Evolutionary conservation across 2,797 vertebrate species (phyloP), one percentile per base, ranked within the genome.

Genomic region (Gambusia yucatana): DNA sequence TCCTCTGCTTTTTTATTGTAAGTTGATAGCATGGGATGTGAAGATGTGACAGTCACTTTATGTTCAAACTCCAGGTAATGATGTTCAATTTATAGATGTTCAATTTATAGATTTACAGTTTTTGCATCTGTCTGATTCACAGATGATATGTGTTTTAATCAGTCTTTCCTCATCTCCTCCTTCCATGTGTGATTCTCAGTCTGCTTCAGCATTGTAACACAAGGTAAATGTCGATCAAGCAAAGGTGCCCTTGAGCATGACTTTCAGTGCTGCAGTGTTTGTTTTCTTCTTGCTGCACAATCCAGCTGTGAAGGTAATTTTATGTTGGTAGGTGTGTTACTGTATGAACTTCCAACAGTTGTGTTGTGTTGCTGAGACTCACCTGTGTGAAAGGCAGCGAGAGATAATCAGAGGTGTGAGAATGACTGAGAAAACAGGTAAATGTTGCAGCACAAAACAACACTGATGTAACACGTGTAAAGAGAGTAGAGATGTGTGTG

Each of bases 351-450:
- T 47, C 41, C 28, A 76, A 76, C 55, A 52, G 28, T 44, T 75
- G 55, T 17, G 77, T 44, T 76, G 84, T 78, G 81, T 67, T 74
- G 50, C 36, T 73, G 73, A 72, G 52, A 59, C 48, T 83, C 76
- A 83, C 65, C 76, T 79, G 63, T 52, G 9, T 52, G 72, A 70
- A 76, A n/a, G 55, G 61, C 36, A 28, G 44, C 33, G 28, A n/a
- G 55, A 77, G 59, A 63, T 70, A 77, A 75, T 74, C 71, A 16
- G 70, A 84, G 75, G 76, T 73, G 80, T 71, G 77, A 79, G 50
- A 70, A 65, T n/a, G 20, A 36, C 13, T 65, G 73, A 73, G 46
- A 69, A 46, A 39, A 73, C 52, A 50, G 30, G 44, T 76, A 76
- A 75, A 80, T 67, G 50, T n/a, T 16, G 65, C 10, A n/a, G 67